These are phyloP conservation scores for Drosophila mulleri DNA, from an alignment of 2,888 invertebrate species.

Conservation along the genomic window DNA sequence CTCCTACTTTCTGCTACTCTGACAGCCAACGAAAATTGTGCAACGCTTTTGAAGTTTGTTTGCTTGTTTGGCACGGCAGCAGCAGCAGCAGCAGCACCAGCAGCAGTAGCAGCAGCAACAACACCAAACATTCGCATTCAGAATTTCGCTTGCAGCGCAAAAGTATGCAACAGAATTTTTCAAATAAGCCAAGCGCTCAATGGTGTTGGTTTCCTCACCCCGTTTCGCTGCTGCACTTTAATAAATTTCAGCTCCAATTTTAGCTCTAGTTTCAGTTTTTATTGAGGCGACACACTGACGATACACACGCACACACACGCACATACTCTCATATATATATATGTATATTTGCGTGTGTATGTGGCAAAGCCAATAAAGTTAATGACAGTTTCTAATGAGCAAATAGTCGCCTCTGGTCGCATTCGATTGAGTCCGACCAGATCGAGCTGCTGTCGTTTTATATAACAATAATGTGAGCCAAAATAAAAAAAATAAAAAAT, in stretches of 20 bases:
- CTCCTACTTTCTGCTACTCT: slow-evolving; percentile 36
- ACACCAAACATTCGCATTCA: slow-evolving; percentile 16
- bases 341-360: background rate
- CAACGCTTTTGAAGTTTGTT: slow-evolving; percentile 70
- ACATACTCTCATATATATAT: too few relatives aligned
- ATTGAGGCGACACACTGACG: slow-evolving; percentile 52
- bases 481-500: background rate
- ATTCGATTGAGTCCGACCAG: slow-evolving; percentile 8
- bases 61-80: slow-evolving; percentile 49
- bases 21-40: slow-evolving; percentile 63
- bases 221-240: background rate
- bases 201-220: background rate
- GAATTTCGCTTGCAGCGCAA: slow-evolving; percentile 38
- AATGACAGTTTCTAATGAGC: slow-evolving; percentile 54
- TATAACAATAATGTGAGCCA: slow-evolving; percentile 41
- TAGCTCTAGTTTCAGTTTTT: slow-evolving; percentile 15
- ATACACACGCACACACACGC: background rate
- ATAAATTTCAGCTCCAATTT: slow-evolving; percentile 32
- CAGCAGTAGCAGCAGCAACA: slow-evolving; percentile 10
- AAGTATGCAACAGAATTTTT: slow-evolving; percentile 52
- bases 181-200: slow-evolving; percentile 40
- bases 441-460: slow-evolving; percentile 21
- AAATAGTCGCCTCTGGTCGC: slow-evolving; percentile 33
- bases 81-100: slow-evolving; percentile 7
- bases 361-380: slow-evolving; percentile 56